Evolutionary conservation across 1,140 invertebrate species (phyloP).

Genomic region (Pararge aegeria): DNA sequence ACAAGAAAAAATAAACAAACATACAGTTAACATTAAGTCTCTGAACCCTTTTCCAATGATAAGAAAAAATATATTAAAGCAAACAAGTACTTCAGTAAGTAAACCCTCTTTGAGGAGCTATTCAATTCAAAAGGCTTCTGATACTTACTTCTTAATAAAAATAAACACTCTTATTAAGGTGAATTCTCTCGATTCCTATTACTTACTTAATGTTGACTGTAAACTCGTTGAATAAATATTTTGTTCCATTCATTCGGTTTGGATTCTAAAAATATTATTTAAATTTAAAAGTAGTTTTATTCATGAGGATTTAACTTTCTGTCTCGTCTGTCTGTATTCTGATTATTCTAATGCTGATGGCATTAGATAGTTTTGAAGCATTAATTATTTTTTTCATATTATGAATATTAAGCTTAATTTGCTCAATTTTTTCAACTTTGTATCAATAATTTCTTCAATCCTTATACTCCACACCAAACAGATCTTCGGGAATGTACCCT

Average conservation of each 20-base stretch:
- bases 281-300: too few species aligned
- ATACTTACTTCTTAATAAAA: slow-evolving; percentile 10
- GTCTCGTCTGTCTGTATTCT: too few species aligned
- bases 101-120: neutral
- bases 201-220: neutral
- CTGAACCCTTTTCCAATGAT: neutral
- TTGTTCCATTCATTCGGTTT: neutral
- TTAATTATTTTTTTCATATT: too few species aligned
- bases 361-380: too few species aligned
- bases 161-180: neutral
- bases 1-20: neutral
- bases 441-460: too few species aligned
- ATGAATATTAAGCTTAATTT: too few species aligned
- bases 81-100: neutral
- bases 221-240: slow-evolving; percentile 3
- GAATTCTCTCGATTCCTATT: neutral
- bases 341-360: too few species aligned
- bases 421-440: too few species aligned
- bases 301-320: too few species aligned
- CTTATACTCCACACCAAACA: too few species aligned
- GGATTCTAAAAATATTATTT: slow-evolving; percentile 4
- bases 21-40: neutral
- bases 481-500: too few species aligned
- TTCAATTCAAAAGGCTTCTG: slow-evolving; percentile 1
- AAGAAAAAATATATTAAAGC: neutral